These are phyloP conservation scores for Pristionchus arcanus DNA, from an alignment of 2,888 invertebrate genomes.

Conservation along the genomic window DNA sequence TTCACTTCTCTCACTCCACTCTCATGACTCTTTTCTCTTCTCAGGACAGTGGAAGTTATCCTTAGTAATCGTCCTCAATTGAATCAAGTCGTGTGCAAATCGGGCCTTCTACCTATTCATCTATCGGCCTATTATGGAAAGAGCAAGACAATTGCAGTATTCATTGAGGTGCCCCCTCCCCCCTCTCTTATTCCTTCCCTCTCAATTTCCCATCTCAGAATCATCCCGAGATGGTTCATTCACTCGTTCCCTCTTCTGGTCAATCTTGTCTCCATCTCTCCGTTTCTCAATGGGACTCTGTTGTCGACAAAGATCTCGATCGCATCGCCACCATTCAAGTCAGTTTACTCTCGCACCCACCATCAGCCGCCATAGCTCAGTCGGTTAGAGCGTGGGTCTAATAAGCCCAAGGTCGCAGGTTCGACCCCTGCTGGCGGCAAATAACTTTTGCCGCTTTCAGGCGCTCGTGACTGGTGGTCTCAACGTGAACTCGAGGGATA, in stretches of 20 bases:
- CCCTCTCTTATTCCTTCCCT: background rate
- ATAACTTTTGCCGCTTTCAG: slow-evolving; percentile 48
- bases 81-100: slow-evolving; percentile 27
- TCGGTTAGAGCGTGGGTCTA: slow-evolving; percentile 64
- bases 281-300: slow-evolving; percentile 48
- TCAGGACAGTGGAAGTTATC: slow-evolving; percentile 52
- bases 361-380: slow-evolving; percentile 59
- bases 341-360: background rate
- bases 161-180: slow-evolving; percentile 44
- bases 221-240: slow-evolving; percentile 31
- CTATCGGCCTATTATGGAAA: slow-evolving; percentile 45
- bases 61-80: slow-evolving; percentile 52
- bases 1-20: background rate
- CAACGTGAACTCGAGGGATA: slow-evolving; percentile 50
- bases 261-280: slow-evolving; percentile 53
- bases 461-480: slow-evolving; percentile 40
- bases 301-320: slow-evolving; percentile 53
- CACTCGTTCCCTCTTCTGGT: slow-evolving; percentile 12
- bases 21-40: background rate
- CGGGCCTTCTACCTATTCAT: slow-evolving; percentile 54
- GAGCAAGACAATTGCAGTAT: slow-evolving; percentile 38
- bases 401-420: slow-evolving; percentile 64
- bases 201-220: slow-evolving; percentile 10
- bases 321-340: slow-evolving; percentile 52
- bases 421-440: slow-evolving; percentile 60